Evolutionary conservation across 2,113 vertebrate genomes (phyloP), one percentile per base, ranked within the genome.

Genomic region (Orthonyx spaldingii): DNA sequence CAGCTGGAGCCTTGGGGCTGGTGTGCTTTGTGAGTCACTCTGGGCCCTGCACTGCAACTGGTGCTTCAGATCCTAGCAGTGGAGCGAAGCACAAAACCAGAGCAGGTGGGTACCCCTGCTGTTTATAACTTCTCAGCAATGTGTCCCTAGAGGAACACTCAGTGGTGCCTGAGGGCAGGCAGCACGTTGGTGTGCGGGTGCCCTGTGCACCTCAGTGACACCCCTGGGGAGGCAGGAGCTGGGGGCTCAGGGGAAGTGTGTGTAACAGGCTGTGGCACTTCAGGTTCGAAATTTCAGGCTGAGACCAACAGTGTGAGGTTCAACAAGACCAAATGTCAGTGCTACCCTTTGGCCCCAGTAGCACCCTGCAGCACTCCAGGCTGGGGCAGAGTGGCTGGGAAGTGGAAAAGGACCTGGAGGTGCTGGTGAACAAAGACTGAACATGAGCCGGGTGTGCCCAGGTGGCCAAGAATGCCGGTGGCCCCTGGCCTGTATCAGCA

Each of bases 181-280:
- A 42, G 66, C 39, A 35, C 44, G 18, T 13, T 15, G 17, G 27
- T 2, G 13, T 33, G 7, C 0, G 0, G 16, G 13, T 13, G 22
- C 20, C 39, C 44, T 10, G 6, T 11, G 2, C 47, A 10, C 35
- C 13, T 57, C 77, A 26, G 50, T 8, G 42, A 49, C 16, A 7
- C 4, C 3, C 37, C 8, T 32, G 6, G 24, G 30, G 13, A n/a
- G 14, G 9, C 12, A 60, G 41, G 57, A 52, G 16, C 13, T 7
- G 16, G 37, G 14, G 22, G 8, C 57, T 28, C 4, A 0, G 17
- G 10, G 16, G 12, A 24, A 1, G 2, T 3, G 5, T 3, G 5
- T 46, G 63, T 33, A 53, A 53, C 10, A 6, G 10, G 11, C 13
- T 4, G n/a, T 0, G 16, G 22, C 1, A 3, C 20, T 30, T 15